phyloP scores from a whole-genome alignment of 2,888 invertebrate species.

The Drosophila mimica region DNA sequence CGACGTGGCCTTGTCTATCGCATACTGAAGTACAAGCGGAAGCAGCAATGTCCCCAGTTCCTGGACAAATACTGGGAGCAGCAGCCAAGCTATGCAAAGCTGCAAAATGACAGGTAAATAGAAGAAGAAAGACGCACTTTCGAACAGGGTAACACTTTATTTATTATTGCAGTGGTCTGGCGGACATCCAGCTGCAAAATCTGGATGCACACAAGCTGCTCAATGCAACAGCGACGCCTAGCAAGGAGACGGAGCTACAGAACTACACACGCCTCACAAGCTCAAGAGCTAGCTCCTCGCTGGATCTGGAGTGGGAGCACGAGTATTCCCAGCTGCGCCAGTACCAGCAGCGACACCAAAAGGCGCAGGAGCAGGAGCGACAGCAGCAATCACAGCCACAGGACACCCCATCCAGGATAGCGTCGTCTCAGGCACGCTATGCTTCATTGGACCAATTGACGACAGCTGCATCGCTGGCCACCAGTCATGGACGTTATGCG shows the following conservation, averaged over 20 bases:
- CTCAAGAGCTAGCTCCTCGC: constrained; percentile 88
- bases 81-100: constrained; percentile 82
- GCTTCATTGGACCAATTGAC: constrained; percentile 71
- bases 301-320: constrained; percentile 90
- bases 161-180: constrained; percentile 83
- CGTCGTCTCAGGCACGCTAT: constrained; percentile 47
- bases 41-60: constrained; percentile 77
- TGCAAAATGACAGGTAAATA: constrained; percentile 69
- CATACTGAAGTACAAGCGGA: constrained; percentile 64
- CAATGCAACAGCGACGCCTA: constrained; percentile 75
- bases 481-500: constrained; percentile 44
- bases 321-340: constrained; percentile 85
- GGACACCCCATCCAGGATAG: constrained; percentile 32
- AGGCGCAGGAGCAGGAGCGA: constrained; percentile 43
- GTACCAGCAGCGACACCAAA: constrained; percentile 59
- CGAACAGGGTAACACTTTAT: neutral
- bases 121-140: neutral
- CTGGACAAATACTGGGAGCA: constrained; percentile 83
- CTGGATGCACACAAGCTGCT: constrained; percentile 87
- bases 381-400: constrained; percentile 32
- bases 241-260: constrained; percentile 81
- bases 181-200: constrained; percentile 87
- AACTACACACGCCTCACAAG: constrained; percentile 77
- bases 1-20: constrained; percentile 66
- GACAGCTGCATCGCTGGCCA: constrained; percentile 55